Conservation (phyloP, 2,888 invertebrate species). For the Oscheius myriophilus region DNA sequence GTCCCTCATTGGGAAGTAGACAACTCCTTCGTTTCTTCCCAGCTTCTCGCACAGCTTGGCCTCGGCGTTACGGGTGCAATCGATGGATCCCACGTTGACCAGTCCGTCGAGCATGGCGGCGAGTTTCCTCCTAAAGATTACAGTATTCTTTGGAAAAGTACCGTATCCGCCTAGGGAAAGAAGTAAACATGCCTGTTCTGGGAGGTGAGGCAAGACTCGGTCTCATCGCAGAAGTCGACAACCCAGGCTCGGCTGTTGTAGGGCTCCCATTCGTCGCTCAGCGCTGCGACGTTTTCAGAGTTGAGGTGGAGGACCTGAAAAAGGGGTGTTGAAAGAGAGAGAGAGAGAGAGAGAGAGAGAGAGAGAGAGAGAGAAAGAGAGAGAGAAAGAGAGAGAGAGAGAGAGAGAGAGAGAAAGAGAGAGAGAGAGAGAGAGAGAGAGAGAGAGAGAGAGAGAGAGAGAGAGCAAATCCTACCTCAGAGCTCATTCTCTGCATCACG, state of each 20-base stretch:
- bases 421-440: background rate
- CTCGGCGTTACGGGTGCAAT: constrained; percentile 73
- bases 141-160: background rate
- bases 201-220: constrained; percentile 43
- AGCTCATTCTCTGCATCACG: constrained; percentile 76
- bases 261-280: constrained; percentile 49
- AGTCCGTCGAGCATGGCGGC: constrained; percentile 79
- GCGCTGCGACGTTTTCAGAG: constrained; percentile 52
- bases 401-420: background rate
- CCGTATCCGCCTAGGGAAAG: too few species aligned
- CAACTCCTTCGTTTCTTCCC: constrained; percentile 64
- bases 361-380: background rate
- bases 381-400: background rate
- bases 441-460: too few species aligned
- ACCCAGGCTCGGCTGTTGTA: constrained; percentile 74
- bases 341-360: too few species aligned
- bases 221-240: constrained; percentile 74
- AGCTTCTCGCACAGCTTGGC: constrained; percentile 74
- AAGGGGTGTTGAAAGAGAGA: background rate
- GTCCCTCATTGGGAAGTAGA: constrained; percentile 71
- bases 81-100: constrained; percentile 75
- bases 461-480: constrained; percentile 47
- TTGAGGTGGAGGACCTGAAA: constrained; percentile 52
- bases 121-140: constrained; percentile 76
- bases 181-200: constrained; percentile 34